A percentile compares a stretch with the other conserved stretches of the same genome.
These are phyloP conservation scores for Gymnothorax javanicus DNA, from an alignment of 2,797 vertebrate genomes.

Conservation along the genomic window DNA sequence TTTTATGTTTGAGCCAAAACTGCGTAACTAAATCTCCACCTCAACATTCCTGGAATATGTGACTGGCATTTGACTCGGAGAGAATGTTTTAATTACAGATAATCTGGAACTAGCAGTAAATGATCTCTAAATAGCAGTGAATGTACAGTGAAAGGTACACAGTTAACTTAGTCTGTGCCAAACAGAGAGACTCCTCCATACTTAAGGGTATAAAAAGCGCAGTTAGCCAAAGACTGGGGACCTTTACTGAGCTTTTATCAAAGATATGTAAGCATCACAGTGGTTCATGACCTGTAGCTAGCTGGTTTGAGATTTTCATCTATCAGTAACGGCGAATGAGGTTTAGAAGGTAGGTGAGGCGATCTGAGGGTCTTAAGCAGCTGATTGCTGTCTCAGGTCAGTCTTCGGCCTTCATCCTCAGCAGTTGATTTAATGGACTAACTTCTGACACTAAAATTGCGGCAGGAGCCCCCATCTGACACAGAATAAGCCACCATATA, in stretches of 20 bases:
- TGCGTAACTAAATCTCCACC: background rate
- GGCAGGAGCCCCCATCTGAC: background rate
- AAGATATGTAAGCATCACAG: background rate
- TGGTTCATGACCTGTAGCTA: background rate
- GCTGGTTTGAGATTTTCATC: background rate
- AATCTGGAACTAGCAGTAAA: background rate
- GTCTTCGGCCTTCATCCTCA: background rate
- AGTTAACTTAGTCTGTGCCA: background rate
- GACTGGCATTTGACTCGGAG: background rate
- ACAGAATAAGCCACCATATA: constrained; percentile 47
- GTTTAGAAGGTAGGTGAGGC: background rate
- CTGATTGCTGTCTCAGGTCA: background rate
- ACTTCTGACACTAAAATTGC: background rate
- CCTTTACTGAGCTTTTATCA: background rate
- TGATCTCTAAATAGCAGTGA: background rate
- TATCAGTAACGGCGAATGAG: background rate
- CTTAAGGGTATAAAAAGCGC: background rate
- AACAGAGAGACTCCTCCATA: background rate
- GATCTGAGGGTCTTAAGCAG: background rate
- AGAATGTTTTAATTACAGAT: background rate
- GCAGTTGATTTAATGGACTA: background rate
- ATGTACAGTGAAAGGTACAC: background rate
- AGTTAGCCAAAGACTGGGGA: background rate
- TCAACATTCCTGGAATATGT: too few species aligned
- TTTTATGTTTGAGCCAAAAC: too few species aligned